Percentiles rank a stretch among this genome's conserved stretches.
phyloP scores from a whole-genome alignment of 2,113 vertebrate genomes.

The Delphinapterus leucas region DNA sequence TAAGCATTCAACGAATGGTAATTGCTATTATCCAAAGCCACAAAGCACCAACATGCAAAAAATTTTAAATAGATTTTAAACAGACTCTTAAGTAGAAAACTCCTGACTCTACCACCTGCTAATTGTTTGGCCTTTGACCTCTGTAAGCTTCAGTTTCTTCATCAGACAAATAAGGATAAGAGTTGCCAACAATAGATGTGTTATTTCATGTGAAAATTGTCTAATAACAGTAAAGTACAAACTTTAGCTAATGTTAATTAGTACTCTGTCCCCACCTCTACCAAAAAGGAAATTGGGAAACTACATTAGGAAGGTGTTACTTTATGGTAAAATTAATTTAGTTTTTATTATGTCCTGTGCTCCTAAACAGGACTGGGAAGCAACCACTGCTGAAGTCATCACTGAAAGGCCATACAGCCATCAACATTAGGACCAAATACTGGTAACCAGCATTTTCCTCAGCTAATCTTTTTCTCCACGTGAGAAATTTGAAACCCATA shows the following conservation, averaged over 20 bases:
- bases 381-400: background rate
- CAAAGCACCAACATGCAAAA: slow-evolving; percentile 10
- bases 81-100: background rate
- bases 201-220: slow-evolving; percentile 4
- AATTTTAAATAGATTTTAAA: background rate
- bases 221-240: slow-evolving; percentile 11
- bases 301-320: background rate
- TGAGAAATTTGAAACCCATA: slow-evolving; percentile 22
- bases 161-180: background rate
- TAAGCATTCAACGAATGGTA: slow-evolving; percentile 24
- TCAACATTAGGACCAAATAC: background rate
- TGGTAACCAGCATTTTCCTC: background rate
- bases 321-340: background rate
- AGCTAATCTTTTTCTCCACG: background rate
- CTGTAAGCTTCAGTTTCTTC: background rate
- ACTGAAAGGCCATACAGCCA: background rate
- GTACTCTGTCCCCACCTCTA: background rate
- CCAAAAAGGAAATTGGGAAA: background rate
- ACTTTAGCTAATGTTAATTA: background rate
- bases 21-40: background rate
- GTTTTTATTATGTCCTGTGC: background rate
- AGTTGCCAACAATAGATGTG: background rate
- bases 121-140: background rate
- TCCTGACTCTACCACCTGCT: background rate
- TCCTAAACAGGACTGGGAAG: background rate